These are phyloP conservation scores for Phataginus tricuspis DNA, from an alignment of 2,797 vertebrate genomes.

Conservation along the genomic window DNA sequence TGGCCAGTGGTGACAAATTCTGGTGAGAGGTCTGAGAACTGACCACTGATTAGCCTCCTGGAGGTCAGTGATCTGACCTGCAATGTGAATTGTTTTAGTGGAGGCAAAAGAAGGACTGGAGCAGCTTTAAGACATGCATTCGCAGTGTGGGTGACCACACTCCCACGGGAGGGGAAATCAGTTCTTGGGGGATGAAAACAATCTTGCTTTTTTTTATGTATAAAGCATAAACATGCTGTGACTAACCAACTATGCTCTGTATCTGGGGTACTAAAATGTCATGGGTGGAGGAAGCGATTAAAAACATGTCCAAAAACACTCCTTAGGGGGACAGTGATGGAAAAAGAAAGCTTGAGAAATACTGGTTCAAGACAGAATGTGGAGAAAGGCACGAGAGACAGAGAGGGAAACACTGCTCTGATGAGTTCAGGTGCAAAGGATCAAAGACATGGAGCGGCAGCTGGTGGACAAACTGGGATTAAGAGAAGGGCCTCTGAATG, in stretches of 20 bases:
- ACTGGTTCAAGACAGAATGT: background rate
- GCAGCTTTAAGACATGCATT: background rate
- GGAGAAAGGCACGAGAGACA: background rate
- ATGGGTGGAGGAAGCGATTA: background rate
- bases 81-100: background rate
- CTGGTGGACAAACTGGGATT: background rate
- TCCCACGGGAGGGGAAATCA: background rate
- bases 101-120: background rate
- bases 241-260: background rate
- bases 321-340: background rate
- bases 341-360: conserved; percentile 14
- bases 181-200: background rate
- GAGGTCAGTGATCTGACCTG: background rate
- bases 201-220: background rate
- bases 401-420: background rate
- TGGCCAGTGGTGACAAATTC: background rate
- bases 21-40: background rate
- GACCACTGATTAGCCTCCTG: background rate
- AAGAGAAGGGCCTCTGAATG: background rate
- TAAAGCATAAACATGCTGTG: background rate
- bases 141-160: background rate
- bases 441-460: background rate
- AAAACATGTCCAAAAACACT: background rate
- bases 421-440: background rate
- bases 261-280: background rate